phyloP scores from a whole-genome alignment of 2,797 vertebrate genomes.

The Micropoecilia bifurca region DNA sequence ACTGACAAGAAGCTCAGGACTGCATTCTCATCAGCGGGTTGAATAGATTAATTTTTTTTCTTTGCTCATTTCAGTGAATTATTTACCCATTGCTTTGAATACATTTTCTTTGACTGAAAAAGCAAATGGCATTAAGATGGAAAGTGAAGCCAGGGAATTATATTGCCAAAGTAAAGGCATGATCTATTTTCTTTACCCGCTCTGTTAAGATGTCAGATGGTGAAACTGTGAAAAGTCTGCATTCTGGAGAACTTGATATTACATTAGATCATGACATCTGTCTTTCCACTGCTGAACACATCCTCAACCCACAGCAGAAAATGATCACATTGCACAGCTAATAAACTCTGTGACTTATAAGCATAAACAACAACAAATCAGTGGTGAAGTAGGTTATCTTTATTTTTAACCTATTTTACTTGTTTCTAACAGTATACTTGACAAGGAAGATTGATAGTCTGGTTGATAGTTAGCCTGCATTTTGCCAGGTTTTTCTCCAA shows the following conservation, averaged over 20 bases:
- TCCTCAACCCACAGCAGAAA: not conserved
- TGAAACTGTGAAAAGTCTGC: constrained; percentile 24
- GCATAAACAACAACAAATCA: not conserved
- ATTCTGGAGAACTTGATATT: constrained; percentile 3
- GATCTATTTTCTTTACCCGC: constrained; percentile 10
- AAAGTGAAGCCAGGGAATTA: constrained; percentile 11
- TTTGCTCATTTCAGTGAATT: constrained; percentile 21
- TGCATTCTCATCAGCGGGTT: constrained; percentile 31
- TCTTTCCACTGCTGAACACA: not conserved
- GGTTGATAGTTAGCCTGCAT: not conserved
- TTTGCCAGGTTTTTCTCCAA: not conserved
- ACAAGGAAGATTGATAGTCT: not conserved
- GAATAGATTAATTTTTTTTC: constrained; percentile 51
- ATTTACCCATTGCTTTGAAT: constrained; percentile 39
- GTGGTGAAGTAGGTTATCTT: not conserved
- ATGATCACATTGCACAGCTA: not conserved
- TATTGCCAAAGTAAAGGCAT: constrained; percentile 5
- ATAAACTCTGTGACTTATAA: not conserved
- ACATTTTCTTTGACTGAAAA: constrained; percentile 34
- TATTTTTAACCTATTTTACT: not conserved
- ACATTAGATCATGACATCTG: too few relatives aligned
- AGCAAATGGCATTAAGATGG: constrained; percentile 46
- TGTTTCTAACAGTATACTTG: not conserved
- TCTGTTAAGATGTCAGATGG: constrained; percentile 37
- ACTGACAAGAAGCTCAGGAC: constrained; percentile 14